These are phyloP conservation scores for Distichodus sexfasciatus DNA, from an alignment of 2,797 vertebrate genomes.

Conservation along the genomic window DNA sequence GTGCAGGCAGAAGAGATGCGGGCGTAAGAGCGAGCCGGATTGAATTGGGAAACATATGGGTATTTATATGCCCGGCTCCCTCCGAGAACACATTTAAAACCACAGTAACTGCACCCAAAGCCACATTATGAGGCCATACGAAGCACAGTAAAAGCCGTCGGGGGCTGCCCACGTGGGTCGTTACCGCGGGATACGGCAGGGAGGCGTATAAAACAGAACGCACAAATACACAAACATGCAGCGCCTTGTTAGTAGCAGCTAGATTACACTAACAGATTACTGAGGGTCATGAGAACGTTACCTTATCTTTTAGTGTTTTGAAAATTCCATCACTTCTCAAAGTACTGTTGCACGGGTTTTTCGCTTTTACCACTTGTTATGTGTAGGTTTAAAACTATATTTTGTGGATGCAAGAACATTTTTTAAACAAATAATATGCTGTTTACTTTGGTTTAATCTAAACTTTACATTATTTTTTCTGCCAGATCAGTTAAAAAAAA, in stretches of 20 bases:
- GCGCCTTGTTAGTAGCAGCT: constrained; percentile 7
- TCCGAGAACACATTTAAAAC: constrained; percentile 53
- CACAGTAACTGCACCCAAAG: constrained; percentile 54
- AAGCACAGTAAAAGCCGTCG: constrained; percentile 51
- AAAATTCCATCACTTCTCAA: neutral
- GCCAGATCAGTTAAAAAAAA: too few species aligned
- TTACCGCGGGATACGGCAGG: constrained; percentile 31
- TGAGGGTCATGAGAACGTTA: neutral
- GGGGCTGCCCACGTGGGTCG: constrained; percentile 36
- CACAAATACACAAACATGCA: constrained; percentile 18
- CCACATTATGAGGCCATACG: constrained; percentile 55
- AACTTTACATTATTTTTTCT: too few species aligned
- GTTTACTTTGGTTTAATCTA: too few species aligned
- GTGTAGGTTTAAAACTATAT: too few species aligned
- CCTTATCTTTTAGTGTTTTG: neutral
- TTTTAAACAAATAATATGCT: too few species aligned
- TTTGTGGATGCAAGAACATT: too few species aligned
- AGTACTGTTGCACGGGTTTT: too few species aligned
- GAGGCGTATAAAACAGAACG: constrained; percentile 24
- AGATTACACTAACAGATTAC: too few species aligned
- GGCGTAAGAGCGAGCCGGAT: too few species aligned
- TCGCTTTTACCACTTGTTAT: too few species aligned
- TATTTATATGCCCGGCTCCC: constrained; percentile 49
- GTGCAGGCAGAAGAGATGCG: constrained; percentile 7
- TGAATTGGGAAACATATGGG: constrained; percentile 49